Evolutionary conservation across 2,797 vertebrate genomes (phyloP).

Genomic region (Apodemus agrarius): DNA sequence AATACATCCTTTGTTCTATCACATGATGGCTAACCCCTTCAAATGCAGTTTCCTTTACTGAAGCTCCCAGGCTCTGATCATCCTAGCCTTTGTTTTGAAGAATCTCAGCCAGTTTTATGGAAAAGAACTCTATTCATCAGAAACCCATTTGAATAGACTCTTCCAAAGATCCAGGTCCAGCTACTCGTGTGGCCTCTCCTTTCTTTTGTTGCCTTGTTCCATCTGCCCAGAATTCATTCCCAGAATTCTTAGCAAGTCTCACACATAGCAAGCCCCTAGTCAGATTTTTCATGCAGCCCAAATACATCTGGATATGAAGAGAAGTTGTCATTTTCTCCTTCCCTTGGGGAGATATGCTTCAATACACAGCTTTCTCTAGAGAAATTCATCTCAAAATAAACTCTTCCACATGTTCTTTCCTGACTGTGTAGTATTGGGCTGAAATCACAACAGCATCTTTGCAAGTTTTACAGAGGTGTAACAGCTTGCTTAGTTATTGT

Average conservation of each 20-base stretch:
- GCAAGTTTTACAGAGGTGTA: background rate
- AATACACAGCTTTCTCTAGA: background rate
- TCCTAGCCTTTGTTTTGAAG: background rate
- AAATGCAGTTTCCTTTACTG: background rate
- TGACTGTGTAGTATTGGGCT: background rate
- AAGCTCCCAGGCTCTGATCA: background rate
- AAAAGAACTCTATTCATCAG: background rate
- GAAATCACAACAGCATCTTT: background rate
- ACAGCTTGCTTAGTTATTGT: background rate
- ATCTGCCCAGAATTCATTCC: background rate
- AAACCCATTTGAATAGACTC: background rate
- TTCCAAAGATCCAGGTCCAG: background rate
- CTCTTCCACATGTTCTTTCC: background rate
- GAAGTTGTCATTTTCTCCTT: background rate
- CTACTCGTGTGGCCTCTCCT: too few relatives aligned
- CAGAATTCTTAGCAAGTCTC: accelerated
- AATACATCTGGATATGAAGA: background rate
- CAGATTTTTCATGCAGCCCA: background rate
- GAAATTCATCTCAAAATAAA: background rate
- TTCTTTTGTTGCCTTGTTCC: background rate
- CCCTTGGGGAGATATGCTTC: background rate
- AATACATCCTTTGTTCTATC: background rate
- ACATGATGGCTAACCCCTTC: background rate
- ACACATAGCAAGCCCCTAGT: background rate
- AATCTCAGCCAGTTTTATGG: background rate